These are phyloP conservation scores for Eristalis pertinax DNA, from an alignment of 2,888 invertebrate genomes.

Conservation along the genomic window DNA sequence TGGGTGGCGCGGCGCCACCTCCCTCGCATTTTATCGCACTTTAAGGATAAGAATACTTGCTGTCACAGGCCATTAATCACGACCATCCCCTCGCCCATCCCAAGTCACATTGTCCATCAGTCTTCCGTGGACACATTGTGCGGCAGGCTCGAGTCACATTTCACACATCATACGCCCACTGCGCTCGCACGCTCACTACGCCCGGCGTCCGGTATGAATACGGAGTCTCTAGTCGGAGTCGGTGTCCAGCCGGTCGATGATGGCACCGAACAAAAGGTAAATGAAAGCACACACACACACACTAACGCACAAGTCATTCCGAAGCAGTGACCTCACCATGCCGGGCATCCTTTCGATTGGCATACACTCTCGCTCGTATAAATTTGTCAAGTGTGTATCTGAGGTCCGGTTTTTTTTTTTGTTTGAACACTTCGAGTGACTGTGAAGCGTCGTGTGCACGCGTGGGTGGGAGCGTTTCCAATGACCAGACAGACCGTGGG, in stretches of 20 bases:
- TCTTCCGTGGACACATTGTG: slow-evolving; percentile 8
- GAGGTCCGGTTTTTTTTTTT: slow-evolving; percentile 4
- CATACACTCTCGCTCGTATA: background rate
- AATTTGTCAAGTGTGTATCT: slow-evolving; percentile 43
- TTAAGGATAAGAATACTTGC: slow-evolving; percentile 4
- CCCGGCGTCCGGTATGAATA: background rate
- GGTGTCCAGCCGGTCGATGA: background rate
- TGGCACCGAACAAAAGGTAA: background rate
- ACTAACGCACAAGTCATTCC: background rate
- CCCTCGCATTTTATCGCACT: slow-evolving; percentile 2
- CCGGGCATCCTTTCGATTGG: slow-evolving; percentile 1
- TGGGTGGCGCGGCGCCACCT: background rate
- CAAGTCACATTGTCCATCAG: slow-evolving; percentile 12
- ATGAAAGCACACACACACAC: slow-evolving; percentile 3
- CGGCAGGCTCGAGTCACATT: background rate
- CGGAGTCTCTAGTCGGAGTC: slow-evolving; percentile 13
- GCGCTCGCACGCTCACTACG: background rate
- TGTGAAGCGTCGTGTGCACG: background rate
- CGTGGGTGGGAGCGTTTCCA: slow-evolving; percentile 11
- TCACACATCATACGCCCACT: background rate
- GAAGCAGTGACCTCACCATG: slow-evolving; percentile 45
- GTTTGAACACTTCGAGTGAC: background rate
- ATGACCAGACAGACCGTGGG: slow-evolving; percentile 13
- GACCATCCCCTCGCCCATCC: background rate
- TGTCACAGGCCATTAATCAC: slow-evolving; percentile 47